Conservation (phyloP, 2,113 vertebrate genomes). For the Gulo gulo region DNA sequence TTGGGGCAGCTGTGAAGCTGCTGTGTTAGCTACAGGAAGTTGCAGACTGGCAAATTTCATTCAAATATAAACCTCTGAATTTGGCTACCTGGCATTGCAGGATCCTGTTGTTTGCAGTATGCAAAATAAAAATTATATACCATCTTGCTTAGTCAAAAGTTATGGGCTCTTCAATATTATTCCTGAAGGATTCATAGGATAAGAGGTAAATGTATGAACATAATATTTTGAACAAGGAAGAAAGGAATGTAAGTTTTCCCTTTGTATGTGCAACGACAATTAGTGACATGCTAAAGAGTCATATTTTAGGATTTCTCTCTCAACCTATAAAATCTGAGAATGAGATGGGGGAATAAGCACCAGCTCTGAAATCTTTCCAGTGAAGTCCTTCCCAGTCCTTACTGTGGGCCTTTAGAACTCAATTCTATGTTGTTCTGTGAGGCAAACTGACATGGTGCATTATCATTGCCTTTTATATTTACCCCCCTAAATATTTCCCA, state of each 20-base stretch:
- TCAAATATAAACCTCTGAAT: slow-evolving; percentile 89
- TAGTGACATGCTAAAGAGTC: not conserved
- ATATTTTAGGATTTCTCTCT: not conserved
- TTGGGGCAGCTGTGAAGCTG: slow-evolving; percentile 81
- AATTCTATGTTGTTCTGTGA: not conserved
- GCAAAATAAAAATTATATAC: slow-evolving; percentile 80
- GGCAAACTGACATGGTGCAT: not conserved
- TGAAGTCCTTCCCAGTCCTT: not conserved
- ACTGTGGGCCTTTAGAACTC: not conserved
- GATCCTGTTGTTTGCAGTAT: slow-evolving; percentile 86
- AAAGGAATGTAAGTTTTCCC: not conserved
- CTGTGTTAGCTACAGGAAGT: slow-evolving; percentile 82
- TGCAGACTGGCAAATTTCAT: slow-evolving; percentile 87
- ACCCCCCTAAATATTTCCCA: not conserved
- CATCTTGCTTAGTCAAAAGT: slow-evolving; percentile 56
- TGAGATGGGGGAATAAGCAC: not conserved
- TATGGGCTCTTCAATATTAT: not conserved
- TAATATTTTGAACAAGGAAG: not conserved
- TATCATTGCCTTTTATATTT: not conserved
- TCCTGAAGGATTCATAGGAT: not conserved
- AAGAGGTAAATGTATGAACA: not conserved
- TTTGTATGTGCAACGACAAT: not conserved
- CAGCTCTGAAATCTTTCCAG: not conserved
- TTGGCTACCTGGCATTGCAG: slow-evolving; percentile 84
- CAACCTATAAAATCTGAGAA: not conserved